Conservation (phyloP, 1,140 invertebrate genomes). For the Aphaenogaster rudis region DNA sequence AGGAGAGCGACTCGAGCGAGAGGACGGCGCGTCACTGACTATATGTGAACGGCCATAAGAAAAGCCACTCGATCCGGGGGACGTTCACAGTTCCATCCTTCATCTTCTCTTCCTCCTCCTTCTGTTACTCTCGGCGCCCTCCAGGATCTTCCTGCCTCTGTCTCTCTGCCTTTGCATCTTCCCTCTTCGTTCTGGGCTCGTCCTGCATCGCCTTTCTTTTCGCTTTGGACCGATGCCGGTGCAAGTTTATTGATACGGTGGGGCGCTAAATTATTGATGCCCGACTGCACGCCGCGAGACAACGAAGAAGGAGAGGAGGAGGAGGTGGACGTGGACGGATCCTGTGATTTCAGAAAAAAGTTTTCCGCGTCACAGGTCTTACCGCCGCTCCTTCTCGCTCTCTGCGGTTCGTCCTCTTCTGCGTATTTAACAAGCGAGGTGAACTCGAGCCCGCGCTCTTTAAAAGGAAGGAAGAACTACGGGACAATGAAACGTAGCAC, state of each 20-base stretch:
- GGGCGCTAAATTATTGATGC: slow-evolving; percentile 84
- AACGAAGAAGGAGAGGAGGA: slow-evolving; percentile 52
- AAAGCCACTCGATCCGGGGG: slow-evolving; percentile 76
- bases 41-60: slow-evolving; percentile 81
- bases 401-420: slow-evolving; percentile 64
- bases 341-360: slow-evolving; percentile 82
- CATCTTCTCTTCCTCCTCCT: slow-evolving; percentile 10
- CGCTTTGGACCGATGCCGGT: slow-evolving; percentile 17
- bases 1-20: slow-evolving; percentile 72
- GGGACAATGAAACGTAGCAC: slow-evolving; percentile 66
- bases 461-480: slow-evolving; percentile 73
- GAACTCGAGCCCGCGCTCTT: slow-evolving; percentile 63
- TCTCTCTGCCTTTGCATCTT: slow-evolving; percentile 48
- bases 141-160: slow-evolving; percentile 59
- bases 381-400: slow-evolving; percentile 58
- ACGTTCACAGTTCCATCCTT: slow-evolving; percentile 70
- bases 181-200: slow-evolving; percentile 7
- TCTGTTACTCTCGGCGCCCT: slow-evolving; percentile 41
- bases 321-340: slow-evolving; percentile 63
- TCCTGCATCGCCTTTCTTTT: slow-evolving; percentile 52
- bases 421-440: slow-evolving; percentile 50
- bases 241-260: slow-evolving; percentile 78
- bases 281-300: slow-evolving; percentile 73
- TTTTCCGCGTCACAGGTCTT: slow-evolving; percentile 68
- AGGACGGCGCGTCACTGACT: slow-evolving; percentile 80